Evolutionary conservation across 2,113 vertebrate genomes (phyloP), one percentile per base, ranked within the genome.

Genomic region (Raja brachyura): DNA sequence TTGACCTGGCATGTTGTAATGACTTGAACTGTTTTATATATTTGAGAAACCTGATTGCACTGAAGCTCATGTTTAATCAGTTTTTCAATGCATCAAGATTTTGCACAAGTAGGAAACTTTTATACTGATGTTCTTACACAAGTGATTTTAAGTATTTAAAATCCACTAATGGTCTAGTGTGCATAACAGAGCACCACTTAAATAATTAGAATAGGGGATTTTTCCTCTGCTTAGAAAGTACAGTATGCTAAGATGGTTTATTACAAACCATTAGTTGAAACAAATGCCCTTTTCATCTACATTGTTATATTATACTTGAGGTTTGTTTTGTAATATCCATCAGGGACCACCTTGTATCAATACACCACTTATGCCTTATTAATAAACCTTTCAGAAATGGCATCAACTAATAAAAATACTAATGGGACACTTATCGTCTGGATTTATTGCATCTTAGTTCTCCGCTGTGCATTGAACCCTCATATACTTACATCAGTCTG

Each of bases 401-500:
- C 77, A 39, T 78, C 93, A 93, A 96, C 95, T 95, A 93, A 94
- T 94, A 95, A 95, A 95, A 95, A 95, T 95, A 95, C 96, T 97
- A 97, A 97, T 97, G 97, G 96, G 96, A 97, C 96, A 95, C 96
- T 97, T 95, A 97, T 95, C 96, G 95, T 96, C 95, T 97, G 95
- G 95, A 96, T 95, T 96, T 95, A 95, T 97, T 96, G 95, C 93
- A 95, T 94, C 95, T 94, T 94, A 95, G 96, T 93, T 96, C 96
- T 96, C 95, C 93, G 95, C 95, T 95, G 95, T 93, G 95, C 94
- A 96, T 95, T 95, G 94, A 96, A 96, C 93, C 94, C 95, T 94
- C 94, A 95, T 94, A 93, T 81, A 33, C 79, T 93, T 93, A 74
- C 92, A 93, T 94, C 94, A 94, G 93, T 95, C 93, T 94, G 93